Evolutionary conservation across 2,888 invertebrate species (phyloP).

Genomic region (Tetragonisca angustula): DNA sequence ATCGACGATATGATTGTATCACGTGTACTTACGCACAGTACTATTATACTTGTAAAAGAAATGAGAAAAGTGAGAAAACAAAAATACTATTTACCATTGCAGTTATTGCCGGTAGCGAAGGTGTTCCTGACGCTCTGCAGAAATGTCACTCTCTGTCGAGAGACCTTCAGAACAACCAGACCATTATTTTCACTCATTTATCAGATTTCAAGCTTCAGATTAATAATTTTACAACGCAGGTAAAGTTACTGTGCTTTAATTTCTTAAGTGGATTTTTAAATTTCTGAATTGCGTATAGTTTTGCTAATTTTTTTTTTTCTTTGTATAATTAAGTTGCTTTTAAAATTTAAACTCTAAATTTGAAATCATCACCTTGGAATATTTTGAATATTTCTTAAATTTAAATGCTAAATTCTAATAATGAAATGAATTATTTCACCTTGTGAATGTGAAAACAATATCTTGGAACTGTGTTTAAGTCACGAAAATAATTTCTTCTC

Average conservation of each 20-base stretch:
- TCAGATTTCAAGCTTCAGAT: constrained; percentile 86
- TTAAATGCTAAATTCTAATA: too few relatives aligned
- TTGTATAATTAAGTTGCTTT: too few relatives aligned
- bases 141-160: constrained; percentile 89
- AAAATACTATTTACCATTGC: constrained; percentile 85
- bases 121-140: constrained; percentile 89
- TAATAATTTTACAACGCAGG: constrained; percentile 85
- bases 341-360: too few relatives aligned
- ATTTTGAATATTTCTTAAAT: too few relatives aligned
- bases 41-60: not conserved
- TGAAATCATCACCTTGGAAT: too few relatives aligned
- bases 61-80: not conserved
- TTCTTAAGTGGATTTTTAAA: not conserved
- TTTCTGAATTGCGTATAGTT: not conserved
- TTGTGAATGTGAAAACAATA: too few relatives aligned
- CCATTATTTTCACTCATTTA: constrained; percentile 86
- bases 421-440: too few relatives aligned
- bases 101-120: constrained; percentile 87
- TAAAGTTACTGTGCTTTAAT: constrained; percentile 63
- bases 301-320: not conserved
- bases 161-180: constrained; percentile 89
- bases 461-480: too few relatives aligned
- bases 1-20: not conserved
- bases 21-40: not conserved
- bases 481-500: not conserved